Base-by-base conservation (phyloP, 2,888 invertebrate genomes). In the Epirrhoe tristata region DNA sequence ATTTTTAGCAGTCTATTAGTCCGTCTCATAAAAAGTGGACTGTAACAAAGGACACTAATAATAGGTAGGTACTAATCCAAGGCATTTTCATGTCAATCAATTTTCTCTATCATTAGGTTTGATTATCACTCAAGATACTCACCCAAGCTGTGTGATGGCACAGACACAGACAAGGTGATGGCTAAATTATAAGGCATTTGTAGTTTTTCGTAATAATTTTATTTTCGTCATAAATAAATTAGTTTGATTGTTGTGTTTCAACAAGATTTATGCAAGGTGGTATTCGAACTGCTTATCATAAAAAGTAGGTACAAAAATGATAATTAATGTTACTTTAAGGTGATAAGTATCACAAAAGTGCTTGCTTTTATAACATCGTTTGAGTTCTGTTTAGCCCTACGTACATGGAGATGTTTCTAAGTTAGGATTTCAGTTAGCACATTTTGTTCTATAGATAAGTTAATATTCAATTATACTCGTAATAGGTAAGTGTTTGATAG, bases 171-270 rank as follows among this genome's bases (percentile, higher is more conserved):
- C n/a, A n/a, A n/a, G n/a, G n/a, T n/a, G n/a, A n/a, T n/a, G n/a
- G n/a, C n/a, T n/a, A 2, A 31, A 32, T 6, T 32, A 63, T 58
- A 71, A 63, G 60, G 51, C 36, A 31, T 7, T 6, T n/a, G n/a
- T 10, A 31, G 16, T 55, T 69, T 73, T 73, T 12, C 31, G 67
- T 73, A 71, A 71, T 71, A 60, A 58, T 66, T 73, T 69, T 71
- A 73, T 69, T 73, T 46, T 67, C 59, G 10, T 66, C 61, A 64
- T 63, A 73, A 73, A 69, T 69, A 67, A 66, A 66, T 62, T 32
- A 66, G 54, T 57, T 65, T 69, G 31, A 58, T 59, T 60, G 70
- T 61, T 63, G 63, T 66, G 48, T 63, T 67, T 53, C 59, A 58
- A 65, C 63, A 66, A 55, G 53, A 65, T 50, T 67, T 58, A 50